A percentile compares a stretch with the other conserved stretches of the same genome.
Evolutionary conservation across 2,113 vertebrate species (phyloP).

Genomic region (Onychorhynchus coronatus): DNA sequence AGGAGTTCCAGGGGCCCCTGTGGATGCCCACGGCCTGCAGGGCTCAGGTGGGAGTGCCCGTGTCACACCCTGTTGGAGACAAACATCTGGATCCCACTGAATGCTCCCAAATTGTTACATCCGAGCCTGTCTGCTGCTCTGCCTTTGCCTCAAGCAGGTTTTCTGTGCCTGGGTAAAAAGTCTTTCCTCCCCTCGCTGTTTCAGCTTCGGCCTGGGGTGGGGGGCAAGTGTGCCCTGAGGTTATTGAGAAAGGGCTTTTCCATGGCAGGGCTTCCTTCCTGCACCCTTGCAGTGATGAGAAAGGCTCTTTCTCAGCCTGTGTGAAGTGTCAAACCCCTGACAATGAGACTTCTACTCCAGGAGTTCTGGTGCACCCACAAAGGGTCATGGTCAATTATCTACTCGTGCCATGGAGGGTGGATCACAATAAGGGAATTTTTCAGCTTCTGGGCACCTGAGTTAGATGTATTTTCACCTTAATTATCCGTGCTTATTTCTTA

Average conservation of each 20-base stretch:
- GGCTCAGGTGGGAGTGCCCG: neutral
- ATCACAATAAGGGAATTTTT: neutral
- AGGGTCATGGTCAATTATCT: neutral
- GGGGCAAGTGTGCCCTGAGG: neutral
- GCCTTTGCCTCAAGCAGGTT: neutral
- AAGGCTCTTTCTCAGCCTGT: neutral
- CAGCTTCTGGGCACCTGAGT: neutral
- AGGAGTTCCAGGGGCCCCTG: neutral
- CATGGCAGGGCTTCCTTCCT: neutral
- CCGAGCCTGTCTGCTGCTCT: neutral
- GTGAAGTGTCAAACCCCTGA: neutral
- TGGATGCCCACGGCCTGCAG: neutral
- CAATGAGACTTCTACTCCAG: neutral
- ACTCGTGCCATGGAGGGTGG: neutral
- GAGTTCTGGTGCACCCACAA: neutral
- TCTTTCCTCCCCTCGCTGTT: neutral
- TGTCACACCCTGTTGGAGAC: neutral
- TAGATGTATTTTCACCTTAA: neutral
- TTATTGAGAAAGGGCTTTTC: neutral
- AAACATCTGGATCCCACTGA: neutral
- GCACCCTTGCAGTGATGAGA: accelerated
- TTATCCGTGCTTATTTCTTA: neutral
- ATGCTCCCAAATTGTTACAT: neutral
- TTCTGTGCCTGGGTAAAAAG: neutral
- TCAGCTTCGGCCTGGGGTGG: neutral